These are phyloP conservation scores for Drosophila helvetica DNA, from an alignment of 2,888 invertebrate species.

Conservation along the genomic window DNA sequence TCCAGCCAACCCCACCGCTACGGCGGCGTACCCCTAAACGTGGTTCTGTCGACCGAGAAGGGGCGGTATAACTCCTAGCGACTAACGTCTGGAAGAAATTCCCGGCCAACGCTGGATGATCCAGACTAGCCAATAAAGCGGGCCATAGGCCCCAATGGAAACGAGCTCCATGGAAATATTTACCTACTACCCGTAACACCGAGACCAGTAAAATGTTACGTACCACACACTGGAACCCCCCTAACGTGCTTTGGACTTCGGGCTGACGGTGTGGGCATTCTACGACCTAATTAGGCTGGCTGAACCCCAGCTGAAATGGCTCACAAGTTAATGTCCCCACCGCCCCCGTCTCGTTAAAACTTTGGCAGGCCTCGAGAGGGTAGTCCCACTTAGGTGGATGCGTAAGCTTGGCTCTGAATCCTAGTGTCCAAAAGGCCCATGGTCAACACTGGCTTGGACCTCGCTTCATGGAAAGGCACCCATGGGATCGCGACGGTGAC, in stretches of 20 bases:
- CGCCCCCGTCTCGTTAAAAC: too few relatives aligned
- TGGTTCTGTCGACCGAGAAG: slow-evolving; percentile 1
- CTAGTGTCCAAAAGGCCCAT: too few relatives aligned
- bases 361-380: too few relatives aligned
- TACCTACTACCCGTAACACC: too few relatives aligned
- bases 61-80: background rate
- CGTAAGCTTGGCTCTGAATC: too few relatives aligned
- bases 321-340: background rate
- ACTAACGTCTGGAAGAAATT: background rate
- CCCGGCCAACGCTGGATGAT: too few relatives aligned
- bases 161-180: too few relatives aligned
- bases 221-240: background rate
- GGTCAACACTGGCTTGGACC: too few relatives aligned
- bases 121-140: too few relatives aligned
- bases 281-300: background rate
- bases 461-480: too few relatives aligned
- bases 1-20: background rate
- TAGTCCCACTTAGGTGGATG: too few relatives aligned
- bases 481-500: background rate
- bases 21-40: background rate
- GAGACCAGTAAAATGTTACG: too few relatives aligned
- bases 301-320: background rate
- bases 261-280: background rate
- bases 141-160: background rate
- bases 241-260: background rate